These are phyloP conservation scores for Albula glossodonta DNA, from an alignment of 2,113 vertebrate genomes.

Conservation along the genomic window DNA sequence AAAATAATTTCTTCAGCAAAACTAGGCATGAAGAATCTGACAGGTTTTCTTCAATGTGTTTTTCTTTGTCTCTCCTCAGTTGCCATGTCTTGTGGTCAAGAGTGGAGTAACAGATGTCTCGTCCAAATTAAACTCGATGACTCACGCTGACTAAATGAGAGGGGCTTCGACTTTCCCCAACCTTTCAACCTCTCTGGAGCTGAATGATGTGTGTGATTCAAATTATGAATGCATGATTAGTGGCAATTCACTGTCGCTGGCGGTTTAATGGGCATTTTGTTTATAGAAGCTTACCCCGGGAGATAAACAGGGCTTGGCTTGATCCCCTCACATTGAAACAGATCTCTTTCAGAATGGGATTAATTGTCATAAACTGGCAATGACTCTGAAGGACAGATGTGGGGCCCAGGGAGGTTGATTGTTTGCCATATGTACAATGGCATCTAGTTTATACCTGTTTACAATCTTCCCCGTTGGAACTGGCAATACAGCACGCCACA, in stretches of 20 bases:
- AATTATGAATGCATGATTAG: neutral
- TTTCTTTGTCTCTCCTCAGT: too few species aligned
- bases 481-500: neutral
- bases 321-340: slow-evolving; percentile 5
- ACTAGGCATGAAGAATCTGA: too few species aligned
- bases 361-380: slow-evolving; percentile 5
- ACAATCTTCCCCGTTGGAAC: neutral
- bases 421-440: slow-evolving; percentile 21
- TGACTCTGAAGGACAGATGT: slow-evolving; percentile 17
- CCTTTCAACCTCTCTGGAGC: neutral
- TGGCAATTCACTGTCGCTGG: neutral
- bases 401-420: neutral
- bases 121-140: neutral
- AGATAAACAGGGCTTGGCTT: neutral
- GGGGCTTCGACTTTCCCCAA: neutral
- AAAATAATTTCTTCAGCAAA: neutral
- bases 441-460: slow-evolving; percentile 5
- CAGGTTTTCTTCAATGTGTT: too few species aligned
- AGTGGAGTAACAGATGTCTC: neutral
- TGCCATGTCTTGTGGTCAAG: neutral
- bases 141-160: neutral
- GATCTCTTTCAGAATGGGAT: slow-evolving; percentile 15
- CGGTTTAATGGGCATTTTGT: neutral
- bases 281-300: neutral
- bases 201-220: neutral